These are phyloP conservation scores for Sebastes steindachneri DNA, from an alignment of 2,797 vertebrate genomes.

Conservation along the genomic window DNA sequence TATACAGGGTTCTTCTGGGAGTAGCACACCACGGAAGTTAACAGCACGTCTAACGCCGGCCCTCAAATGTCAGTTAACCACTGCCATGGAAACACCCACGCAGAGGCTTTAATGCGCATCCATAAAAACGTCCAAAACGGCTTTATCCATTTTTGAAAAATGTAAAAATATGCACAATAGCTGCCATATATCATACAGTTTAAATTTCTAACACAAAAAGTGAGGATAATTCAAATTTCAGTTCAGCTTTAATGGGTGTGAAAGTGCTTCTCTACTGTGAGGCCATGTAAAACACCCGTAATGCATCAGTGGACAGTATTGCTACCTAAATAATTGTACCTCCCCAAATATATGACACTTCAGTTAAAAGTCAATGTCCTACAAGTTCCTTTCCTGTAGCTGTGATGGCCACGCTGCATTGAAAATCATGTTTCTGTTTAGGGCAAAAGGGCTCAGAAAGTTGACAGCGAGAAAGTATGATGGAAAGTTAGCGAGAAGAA, in stretches of 20 bases:
- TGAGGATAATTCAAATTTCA: not conserved
- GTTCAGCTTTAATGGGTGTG: not conserved
- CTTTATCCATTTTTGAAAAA: not conserved
- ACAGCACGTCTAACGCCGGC: not conserved
- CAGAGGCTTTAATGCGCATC: not conserved
- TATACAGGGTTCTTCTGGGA: not conserved
- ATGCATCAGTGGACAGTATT: not conserved
- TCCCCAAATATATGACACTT: not conserved
- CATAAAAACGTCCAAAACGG: not conserved
- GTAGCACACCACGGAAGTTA: not conserved
- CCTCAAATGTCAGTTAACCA: not conserved
- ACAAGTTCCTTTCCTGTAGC: not conserved
- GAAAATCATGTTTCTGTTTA: not conserved
- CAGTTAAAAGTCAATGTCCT: not conserved
- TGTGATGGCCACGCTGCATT: not conserved
- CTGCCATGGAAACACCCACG: not conserved
- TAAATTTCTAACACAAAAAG: not conserved
- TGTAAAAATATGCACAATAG: not conserved
- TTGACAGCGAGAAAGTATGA: conserved; percentile 15
- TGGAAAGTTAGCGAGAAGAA: conserved; percentile 20
- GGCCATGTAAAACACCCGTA: not conserved
- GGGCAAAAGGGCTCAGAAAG: conserved; percentile 9
- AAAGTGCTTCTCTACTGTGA: not conserved
- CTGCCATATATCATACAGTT: not conserved
- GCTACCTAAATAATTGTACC: not conserved